phyloP scores from a whole-genome alignment of 2,888 invertebrate species.

The Plagodis pulveraria region DNA sequence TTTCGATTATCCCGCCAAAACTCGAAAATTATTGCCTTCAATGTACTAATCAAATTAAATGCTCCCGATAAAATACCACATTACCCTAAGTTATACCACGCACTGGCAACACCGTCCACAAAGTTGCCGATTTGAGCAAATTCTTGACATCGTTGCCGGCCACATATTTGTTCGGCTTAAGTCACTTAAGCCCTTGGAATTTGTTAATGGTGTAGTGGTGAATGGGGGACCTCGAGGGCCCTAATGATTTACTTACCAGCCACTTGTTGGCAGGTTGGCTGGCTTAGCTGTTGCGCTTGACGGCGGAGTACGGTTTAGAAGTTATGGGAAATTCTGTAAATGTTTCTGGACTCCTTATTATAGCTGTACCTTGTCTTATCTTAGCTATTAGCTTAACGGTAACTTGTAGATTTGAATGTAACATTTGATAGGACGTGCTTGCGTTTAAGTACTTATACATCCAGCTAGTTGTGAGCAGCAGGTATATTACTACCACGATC shows the following conservation, averaged over 20 bases:
- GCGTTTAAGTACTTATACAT: too few species aligned
- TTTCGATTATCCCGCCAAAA: too few species aligned
- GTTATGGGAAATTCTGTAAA: constrained; percentile 15
- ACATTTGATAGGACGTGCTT: too few species aligned
- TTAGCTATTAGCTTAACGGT: constrained; percentile 5
- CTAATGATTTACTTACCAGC: constrained; percentile 32
- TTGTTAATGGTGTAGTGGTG: constrained; percentile 45
- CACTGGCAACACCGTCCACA: constrained; percentile 39
- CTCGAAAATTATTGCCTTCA: too few species aligned
- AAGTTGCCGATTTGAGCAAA: constrained; percentile 71
- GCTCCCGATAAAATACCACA: not conserved
- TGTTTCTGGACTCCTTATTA: constrained; percentile 13
- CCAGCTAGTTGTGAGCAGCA: too few species aligned
- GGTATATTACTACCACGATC: too few species aligned
- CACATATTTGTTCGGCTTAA: constrained; percentile 60
- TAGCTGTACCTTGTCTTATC: constrained; percentile 3
- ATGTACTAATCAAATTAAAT: too few species aligned
- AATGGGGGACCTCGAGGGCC: constrained; percentile 34
- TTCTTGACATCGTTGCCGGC: constrained; percentile 67
- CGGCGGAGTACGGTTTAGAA: constrained; percentile 8
- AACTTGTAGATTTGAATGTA: not conserved
- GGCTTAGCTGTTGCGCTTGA: constrained; percentile 17
- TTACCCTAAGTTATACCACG: not conserved
- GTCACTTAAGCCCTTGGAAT: constrained; percentile 37
- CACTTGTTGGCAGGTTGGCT: constrained; percentile 27